Evolutionary conservation across 2,113 vertebrate genomes (phyloP), one percentile per base, ranked within the genome.

Genomic region (Eurystomus gularis): DNA sequence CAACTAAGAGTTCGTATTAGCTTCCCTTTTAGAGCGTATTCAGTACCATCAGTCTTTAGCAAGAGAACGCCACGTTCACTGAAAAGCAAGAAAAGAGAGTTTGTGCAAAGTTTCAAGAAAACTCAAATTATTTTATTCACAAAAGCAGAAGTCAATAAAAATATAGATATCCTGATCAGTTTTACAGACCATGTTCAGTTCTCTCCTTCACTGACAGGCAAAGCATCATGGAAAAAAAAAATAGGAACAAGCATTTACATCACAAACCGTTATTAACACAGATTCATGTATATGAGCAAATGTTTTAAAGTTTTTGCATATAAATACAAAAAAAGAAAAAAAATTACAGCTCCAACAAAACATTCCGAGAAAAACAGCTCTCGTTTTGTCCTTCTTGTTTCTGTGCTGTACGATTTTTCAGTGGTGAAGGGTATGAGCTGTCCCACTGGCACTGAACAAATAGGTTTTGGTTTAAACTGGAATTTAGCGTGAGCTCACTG

Each of bases 101-200:
- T 95, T 92, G 70, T 86, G 75, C 62, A 78, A 78, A 89, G 44
- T 68, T 87, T 87, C 88, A 83, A 94, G 94, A 96, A 96, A 96
- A 96, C 91, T 95, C 90, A 94, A 96, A 95, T 76, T 77, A 79
- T 96, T 97, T 96, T 97, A 95, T 95, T 97, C 93, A 95, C 91
- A 97, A 97, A 97, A 95, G 95, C 96, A 79, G 31, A 95, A 93
- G 77, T 97, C 91, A 93, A 95, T 97, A 96, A 97, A 97, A 97
- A 96, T 97, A 97, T 87, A 97, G 86, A 89, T 94, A 96, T 93
- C 96, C 96, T 95, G 83, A 91, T 89, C 91, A 93, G 83, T 95
- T 90, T 95, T 92, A 96, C 94, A 96, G 77, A 94, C 65, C 83
- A 89, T 1, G 39, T 75, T 89, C 5, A 65, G 90, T 93, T 94